Base-by-base conservation (phyloP, 2,888 invertebrate species). In the Drosophila demipolita region DNA sequence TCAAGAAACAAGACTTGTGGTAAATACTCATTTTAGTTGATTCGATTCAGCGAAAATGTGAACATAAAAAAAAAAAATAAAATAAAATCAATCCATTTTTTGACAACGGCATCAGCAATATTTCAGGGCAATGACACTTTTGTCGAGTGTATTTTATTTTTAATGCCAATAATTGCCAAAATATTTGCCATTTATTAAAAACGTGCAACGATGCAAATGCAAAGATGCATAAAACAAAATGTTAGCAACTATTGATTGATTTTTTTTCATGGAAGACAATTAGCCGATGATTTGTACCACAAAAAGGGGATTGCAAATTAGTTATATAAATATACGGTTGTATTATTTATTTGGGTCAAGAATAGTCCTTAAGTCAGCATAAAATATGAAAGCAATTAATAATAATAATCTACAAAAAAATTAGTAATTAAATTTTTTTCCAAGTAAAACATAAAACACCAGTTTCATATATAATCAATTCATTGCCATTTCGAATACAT, bases 171-270 rank as follows among this genome's bases (percentile, higher is more conserved):
- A 63, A 55, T 72, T 63, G 32, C 29, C 6, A 35, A 20, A 38
- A 68, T 61, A 66, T 67, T 76, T 59, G n/a, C 54, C 61, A 84
- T 86, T 77, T 77, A 83, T 86, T 83, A 77, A 83, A 86, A 54
- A 74, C 71, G 70, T 78, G 71, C 81, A 83, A 29, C 66, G 66
- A 66, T 76, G 70, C 64, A 66, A 70, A 61, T 66, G 42, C 54
- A 40, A 60, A 68, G 38, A 58, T 35, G 57, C 53, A 70, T 70
- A 32, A 49, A 55, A 20, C 38, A 58, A 55, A 57, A 57, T 68
- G 48, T 52, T 32, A 17, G 29, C 35, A 42, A 33, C 53, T 12
- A 59, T 62, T 66, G 59, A 78, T 55, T 42, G 32, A 73, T 64
- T 66, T 58, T 7, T 50, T 23, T 54, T 33, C 33, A 20, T 23